Evolutionary conservation across 2,888 invertebrate species (phyloP).

Genomic region (Phengaris arion): DNA sequence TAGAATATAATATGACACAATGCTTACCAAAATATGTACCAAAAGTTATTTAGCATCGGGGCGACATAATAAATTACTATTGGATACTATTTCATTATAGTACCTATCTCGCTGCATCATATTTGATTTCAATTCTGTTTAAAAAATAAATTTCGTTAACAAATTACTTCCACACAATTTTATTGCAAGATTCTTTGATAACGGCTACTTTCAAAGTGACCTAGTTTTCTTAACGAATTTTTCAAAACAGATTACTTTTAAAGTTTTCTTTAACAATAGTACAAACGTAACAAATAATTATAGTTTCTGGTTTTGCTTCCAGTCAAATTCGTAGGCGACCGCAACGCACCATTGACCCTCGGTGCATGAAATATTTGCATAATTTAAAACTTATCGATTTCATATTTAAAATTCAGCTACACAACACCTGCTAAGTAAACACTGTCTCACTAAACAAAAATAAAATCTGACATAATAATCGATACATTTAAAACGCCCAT

Average conservation of each 20-base stretch:
- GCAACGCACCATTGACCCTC: conserved; percentile 25
- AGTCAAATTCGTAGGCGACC: conserved; percentile 32
- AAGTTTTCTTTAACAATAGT: neutral
- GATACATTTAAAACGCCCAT: neutral
- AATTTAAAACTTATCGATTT: neutral
- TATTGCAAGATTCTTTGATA: no score
- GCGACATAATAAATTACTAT: no score
- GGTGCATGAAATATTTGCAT: neutral
- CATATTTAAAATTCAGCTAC: neutral
- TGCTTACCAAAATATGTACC: neutral
- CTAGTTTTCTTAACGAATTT: no score
- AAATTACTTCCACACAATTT: no score
- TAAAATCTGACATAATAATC: neutral
- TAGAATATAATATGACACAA: no score
- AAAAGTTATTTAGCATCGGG: no score
- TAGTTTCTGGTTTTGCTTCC: conserved; percentile 28
- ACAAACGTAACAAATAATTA: neutral
- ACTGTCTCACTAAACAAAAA: neutral
- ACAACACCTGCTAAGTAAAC: conserved; percentile 1
- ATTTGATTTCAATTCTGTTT: no score
- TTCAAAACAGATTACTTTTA: no score
- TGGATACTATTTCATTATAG: no score
- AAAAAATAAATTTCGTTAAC: no score
- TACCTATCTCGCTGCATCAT: no score
- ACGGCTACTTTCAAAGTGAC: no score